Conservation (phyloP, 2,113 vertebrate genomes). For the Dasyornis broadbenti region DNA sequence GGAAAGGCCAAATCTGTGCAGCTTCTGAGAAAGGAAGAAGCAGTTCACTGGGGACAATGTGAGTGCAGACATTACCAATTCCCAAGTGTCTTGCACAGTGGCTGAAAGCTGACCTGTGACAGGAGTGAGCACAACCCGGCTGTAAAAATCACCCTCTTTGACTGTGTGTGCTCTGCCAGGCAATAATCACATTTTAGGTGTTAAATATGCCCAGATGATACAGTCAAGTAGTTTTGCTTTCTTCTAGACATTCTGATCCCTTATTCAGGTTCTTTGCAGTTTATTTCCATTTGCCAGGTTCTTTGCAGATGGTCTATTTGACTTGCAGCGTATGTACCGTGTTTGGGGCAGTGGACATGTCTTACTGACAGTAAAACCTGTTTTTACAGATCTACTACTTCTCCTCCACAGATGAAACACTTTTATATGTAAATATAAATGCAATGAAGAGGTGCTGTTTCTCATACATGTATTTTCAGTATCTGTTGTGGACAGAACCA, state of each 20-base stretch:
- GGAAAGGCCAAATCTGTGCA: not conserved
- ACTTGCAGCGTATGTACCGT: not conserved
- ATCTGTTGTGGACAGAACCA: not conserved
- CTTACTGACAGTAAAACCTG: not conserved
- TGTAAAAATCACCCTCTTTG: not conserved
- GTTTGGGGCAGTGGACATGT: not conserved
- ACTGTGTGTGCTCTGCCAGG: not conserved
- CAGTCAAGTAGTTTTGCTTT: not conserved
- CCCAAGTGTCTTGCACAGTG: not conserved
- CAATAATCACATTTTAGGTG: not conserved
- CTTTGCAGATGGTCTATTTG: not conserved
- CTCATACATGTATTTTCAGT: not conserved
- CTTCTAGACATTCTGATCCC: not conserved
- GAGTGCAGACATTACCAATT: not conserved
- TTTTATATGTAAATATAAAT: not conserved
- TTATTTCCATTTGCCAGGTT: not conserved
- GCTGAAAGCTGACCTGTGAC: not conserved
- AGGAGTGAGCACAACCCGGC: not conserved
- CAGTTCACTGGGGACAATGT: not conserved
- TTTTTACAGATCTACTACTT: not conserved
- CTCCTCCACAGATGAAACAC: not conserved
- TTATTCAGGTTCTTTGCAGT: not conserved
- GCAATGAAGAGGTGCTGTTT: not conserved
- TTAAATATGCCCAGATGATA: not conserved
- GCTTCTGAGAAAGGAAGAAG: not conserved